These are phyloP conservation scores for Gymnogyps californianus DNA, from an alignment of 2,113 vertebrate species.

Conservation along the genomic window DNA sequence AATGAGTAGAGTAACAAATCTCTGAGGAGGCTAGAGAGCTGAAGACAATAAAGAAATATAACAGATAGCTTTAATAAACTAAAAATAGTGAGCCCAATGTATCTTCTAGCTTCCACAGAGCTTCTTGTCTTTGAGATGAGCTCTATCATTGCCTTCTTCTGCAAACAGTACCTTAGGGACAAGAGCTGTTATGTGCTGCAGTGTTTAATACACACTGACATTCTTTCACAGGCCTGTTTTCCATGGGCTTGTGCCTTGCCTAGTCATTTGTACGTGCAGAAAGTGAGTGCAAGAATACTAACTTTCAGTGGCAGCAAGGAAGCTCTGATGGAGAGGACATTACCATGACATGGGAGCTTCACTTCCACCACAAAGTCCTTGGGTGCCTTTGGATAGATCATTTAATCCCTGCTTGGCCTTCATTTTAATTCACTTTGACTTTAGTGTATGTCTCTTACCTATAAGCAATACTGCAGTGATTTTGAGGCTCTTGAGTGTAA, in stretches of 20 bases:
- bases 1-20: neutral
- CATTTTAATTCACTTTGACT: neutral
- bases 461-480: neutral
- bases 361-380: neutral
- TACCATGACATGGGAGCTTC: neutral
- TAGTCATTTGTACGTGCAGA: neutral
- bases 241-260: neutral
- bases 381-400: neutral
- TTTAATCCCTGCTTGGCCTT: neutral
- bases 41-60: conserved; percentile 22
- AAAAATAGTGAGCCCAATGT: neutral
- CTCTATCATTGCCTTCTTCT: neutral
- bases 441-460: neutral
- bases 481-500: neutral
- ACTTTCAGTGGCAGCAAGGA: neutral
- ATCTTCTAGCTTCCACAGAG: neutral
- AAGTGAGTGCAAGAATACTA: neutral
- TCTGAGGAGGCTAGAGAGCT: neutral
- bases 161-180: neutral
- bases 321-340: neutral
- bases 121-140: neutral
- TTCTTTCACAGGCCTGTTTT: neutral
- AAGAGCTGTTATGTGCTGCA: neutral
- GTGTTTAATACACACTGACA: neutral
- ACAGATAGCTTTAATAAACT: conserved; percentile 60